Evolutionary conservation across 2,888 invertebrate species (phyloP).

Genomic region (Eupithecia pulchellata): DNA sequence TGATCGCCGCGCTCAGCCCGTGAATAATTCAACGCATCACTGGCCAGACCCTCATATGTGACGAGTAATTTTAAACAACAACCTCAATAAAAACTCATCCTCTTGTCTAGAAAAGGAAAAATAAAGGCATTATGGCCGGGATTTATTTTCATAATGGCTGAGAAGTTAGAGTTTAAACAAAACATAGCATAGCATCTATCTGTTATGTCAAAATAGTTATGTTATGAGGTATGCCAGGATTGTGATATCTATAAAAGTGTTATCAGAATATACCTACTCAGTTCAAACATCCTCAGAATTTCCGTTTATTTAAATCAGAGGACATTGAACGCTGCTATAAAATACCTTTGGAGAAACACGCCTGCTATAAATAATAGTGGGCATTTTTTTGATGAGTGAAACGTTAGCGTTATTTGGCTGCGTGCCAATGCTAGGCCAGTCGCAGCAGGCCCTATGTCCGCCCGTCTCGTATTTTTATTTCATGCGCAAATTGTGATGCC

Average conservation of each 20-base stretch:
- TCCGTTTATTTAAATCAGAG: conserved; percentile 34
- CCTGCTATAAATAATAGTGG: conserved; percentile 51
- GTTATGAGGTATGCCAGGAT: not conserved
- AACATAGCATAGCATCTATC: not conserved
- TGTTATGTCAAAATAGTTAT: not conserved
- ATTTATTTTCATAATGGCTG: not conserved
- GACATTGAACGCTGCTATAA: conserved; percentile 50
- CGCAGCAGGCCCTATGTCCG: conserved; percentile 54
- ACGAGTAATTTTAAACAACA: conserved; percentile 60
- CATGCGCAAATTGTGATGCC: conserved; percentile 67
- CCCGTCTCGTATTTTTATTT: conserved; percentile 71
- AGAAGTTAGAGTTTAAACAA: not conserved
- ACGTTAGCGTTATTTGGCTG: conserved; percentile 71
- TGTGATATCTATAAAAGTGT: not conserved
- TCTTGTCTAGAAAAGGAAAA: not conserved
- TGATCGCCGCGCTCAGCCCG: conserved; percentile 54
- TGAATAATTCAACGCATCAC: conserved; percentile 68
- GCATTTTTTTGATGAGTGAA: conserved; percentile 64
- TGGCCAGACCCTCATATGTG: conserved; percentile 60
- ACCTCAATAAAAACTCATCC: conserved; percentile 40
- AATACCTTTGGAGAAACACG: conserved; percentile 42
- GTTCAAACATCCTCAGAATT: conserved; percentile 18
- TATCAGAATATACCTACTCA: not conserved
- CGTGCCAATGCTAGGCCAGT: conserved; percentile 66
- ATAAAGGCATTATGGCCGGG: conserved; percentile 4